Conservation (phyloP, 2,113 vertebrate species). For the Casuarius casuarius region DNA sequence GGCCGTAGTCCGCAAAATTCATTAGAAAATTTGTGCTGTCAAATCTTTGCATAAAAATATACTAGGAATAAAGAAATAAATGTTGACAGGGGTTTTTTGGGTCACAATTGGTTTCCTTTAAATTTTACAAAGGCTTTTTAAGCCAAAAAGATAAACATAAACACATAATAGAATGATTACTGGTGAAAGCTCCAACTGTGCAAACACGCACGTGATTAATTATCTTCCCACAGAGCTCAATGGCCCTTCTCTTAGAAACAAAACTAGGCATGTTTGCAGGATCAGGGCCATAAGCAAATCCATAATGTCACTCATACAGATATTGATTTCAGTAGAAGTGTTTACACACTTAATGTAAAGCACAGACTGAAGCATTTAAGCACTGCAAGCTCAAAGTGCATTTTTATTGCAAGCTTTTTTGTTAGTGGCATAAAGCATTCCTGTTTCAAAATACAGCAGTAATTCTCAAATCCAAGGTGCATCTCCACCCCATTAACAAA, state of each 20-base stretch:
- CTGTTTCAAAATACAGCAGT: background rate
- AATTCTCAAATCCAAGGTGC: background rate
- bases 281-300: background rate
- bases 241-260: background rate
- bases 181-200: background rate
- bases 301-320: background rate
- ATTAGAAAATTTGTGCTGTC: background rate
- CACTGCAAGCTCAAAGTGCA: background rate
- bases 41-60: constrained; percentile 14
- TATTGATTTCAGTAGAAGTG: background rate
- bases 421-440: background rate
- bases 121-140: background rate
- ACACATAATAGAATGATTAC: background rate
- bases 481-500: background rate
- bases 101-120: background rate
- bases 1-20: background rate
- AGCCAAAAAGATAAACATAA: background rate
- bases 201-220: background rate
- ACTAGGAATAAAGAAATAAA: background rate
- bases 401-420: background rate
- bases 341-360: background rate
- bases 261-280: background rate
- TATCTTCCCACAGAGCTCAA: background rate
- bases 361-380: background rate
- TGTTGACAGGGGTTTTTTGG: background rate